Conservation (phyloP, 2,888 invertebrate genomes). For the Pyrrhia umbra region DNA sequence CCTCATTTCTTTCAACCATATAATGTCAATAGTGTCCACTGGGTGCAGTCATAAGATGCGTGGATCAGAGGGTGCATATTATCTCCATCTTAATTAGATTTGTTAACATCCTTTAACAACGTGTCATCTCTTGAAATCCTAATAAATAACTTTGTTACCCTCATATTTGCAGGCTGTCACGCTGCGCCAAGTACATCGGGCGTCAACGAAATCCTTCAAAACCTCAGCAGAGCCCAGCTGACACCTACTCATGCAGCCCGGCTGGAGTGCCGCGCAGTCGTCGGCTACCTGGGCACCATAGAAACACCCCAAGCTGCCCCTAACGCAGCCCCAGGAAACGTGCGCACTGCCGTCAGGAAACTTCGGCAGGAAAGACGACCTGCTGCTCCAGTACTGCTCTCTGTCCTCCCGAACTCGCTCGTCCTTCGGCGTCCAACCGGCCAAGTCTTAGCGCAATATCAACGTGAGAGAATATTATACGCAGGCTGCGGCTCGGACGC, state of each 20-base stretch:
- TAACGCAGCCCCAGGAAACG: conserved; percentile 93
- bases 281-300: conserved; percentile 98
- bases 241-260: conserved; percentile 85
- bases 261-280: conserved; percentile 95
- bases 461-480: conserved; percentile 95
- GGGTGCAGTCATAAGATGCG: no score
- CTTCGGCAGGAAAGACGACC: conserved; percentile 96
- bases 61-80: no score
- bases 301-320: conserved; percentile 97
- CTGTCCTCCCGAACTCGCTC: conserved; percentile 94
- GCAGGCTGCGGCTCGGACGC: conserved; percentile 97
- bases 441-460: conserved; percentile 95
- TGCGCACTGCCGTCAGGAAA: conserved; percentile 96
- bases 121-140: no score
- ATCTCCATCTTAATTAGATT: no score
- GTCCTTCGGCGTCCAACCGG: conserved; percentile 95
- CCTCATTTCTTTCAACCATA: no score
- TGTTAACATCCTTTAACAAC: no score
- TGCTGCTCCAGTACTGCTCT: conserved; percentile 95
- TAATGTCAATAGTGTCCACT: no score
- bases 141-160: background rate
- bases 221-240: conserved; percentile 80
- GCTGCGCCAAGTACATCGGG: conserved; percentile 83
- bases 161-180: conserved; percentile 79
- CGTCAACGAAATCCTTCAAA: conserved; percentile 85